phyloP scores from a whole-genome alignment of 2,113 vertebrate species.

The Lepus europaeus region DNA sequence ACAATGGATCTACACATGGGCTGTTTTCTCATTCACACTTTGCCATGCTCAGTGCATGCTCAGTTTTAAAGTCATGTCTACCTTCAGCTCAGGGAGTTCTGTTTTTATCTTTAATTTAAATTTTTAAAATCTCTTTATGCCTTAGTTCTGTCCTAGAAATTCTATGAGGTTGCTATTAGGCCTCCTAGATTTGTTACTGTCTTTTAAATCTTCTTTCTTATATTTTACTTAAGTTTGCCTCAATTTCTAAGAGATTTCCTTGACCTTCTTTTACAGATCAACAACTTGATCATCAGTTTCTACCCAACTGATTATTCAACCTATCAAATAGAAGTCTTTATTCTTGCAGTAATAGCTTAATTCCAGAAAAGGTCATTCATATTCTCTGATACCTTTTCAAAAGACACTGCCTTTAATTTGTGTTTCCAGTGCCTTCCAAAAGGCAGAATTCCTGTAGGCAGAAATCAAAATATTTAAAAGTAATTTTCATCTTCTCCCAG shows the following conservation, averaged over 20 bases:
- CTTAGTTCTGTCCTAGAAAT: neutral
- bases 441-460: neutral
- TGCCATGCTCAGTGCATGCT: neutral
- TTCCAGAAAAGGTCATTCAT: constrained; percentile 4
- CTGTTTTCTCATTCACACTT: constrained; percentile 34
- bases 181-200: neutral
- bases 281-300: constrained; percentile 35
- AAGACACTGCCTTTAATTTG: constrained; percentile 32
- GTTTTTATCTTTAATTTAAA: neutral
- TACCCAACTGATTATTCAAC: neutral
- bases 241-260: neutral
- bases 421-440: neutral
- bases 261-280: constrained; percentile 53
- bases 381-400: constrained; percentile 10
- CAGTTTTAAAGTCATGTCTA: neutral
- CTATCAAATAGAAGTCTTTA: neutral
- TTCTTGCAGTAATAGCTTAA: constrained; percentile 14
- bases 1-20: neutral
- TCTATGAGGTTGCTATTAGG: neutral
- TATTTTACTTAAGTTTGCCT: neutral
- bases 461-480: constrained; percentile 30
- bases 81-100: neutral
- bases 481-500: neutral
- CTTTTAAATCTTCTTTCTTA: neutral
- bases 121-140: neutral